Evolutionary conservation across 2,888 invertebrate species (phyloP).

Genomic region (Tenthredo amoena): DNA sequence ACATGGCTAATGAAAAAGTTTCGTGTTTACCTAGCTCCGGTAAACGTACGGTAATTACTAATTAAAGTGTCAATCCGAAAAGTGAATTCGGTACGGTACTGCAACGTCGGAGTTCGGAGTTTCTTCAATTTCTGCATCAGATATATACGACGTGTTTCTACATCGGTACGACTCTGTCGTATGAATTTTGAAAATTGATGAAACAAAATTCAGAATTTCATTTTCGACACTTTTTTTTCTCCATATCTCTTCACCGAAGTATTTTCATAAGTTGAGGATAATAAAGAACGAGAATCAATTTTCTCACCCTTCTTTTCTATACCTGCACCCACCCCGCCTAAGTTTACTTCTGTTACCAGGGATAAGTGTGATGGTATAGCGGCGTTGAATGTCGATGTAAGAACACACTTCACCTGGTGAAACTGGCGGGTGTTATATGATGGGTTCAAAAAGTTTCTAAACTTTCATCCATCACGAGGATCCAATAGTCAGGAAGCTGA

Average conservation of each 20-base stretch:
- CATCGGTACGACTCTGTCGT: background rate
- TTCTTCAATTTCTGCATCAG: background rate
- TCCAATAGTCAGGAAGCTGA: background rate
- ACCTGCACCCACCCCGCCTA: background rate
- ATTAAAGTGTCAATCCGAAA: slow-evolving; percentile 13
- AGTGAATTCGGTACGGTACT: background rate
- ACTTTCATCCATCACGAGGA: slow-evolving; percentile 39
- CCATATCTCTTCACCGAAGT: no score
- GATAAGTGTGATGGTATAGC: background rate
- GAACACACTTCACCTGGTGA: background rate
- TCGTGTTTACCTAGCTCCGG: background rate
- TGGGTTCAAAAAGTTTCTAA: background rate
- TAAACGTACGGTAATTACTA: background rate
- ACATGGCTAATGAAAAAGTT: slow-evolving; percentile 39
- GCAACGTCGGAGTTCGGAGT: background rate
- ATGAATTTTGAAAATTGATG: background rate
- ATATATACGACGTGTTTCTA: background rate
- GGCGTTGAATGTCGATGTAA: background rate
- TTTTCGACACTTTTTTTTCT: background rate
- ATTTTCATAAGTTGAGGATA: background rate
- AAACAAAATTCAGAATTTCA: background rate
- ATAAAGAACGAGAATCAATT: background rate
- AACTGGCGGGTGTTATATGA: background rate
- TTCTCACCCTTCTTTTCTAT: background rate
- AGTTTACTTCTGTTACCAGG: background rate